Base-by-base conservation (phyloP, 2,797 vertebrate species). In the Paramormyrops hopkinsi region DNA sequence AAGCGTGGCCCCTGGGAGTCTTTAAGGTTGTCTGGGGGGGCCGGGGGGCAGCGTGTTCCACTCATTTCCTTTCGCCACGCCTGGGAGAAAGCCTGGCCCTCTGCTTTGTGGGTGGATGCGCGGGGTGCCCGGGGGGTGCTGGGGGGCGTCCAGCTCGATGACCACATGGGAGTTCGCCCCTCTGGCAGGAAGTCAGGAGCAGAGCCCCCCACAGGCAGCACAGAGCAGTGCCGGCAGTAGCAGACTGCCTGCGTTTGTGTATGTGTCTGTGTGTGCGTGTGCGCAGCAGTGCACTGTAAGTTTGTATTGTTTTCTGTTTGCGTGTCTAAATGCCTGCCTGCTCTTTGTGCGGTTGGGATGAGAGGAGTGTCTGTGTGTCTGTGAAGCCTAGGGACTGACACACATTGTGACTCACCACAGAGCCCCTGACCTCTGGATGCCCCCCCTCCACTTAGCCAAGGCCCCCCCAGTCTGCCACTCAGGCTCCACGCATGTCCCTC, bases 1-100 rank as follows among this genome's bases (percentile, higher is more conserved):
- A 86, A 46, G 46, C 44, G n/a, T 46, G 50, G 88, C 82, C 56
- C 62, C 82, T 2, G 56, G 82, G 88, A 59, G 82, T 89, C 88
- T 69, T 89, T 89, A 86, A 73, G 88, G 85, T 86, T 5, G 59
- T 9, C 22, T 46, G 7, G 25, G 79, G 53, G 19, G 50, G 25
- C 69, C 0, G 3, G 65, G 88, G 25, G 69, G 2, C 33, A 1
- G 84, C 6, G 0, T 29, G 84, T 53, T 56, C 14, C 6, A 25
- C 51, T 56, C 51, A 0, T 14, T n/a, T 86, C 84, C 51, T 54
- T 50, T 22, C 19, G 3, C 79, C 22, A 22, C 19, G 6, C 37
- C 44, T 4, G 22, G 84, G 25, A 83, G 79, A 25, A 7, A 8
- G 79, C 44, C 37, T 54, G 29, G 17, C 29, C 25, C 17, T 0